Conservation (phyloP, 2,797 vertebrate genomes). For the Xenops minutus region DNA sequence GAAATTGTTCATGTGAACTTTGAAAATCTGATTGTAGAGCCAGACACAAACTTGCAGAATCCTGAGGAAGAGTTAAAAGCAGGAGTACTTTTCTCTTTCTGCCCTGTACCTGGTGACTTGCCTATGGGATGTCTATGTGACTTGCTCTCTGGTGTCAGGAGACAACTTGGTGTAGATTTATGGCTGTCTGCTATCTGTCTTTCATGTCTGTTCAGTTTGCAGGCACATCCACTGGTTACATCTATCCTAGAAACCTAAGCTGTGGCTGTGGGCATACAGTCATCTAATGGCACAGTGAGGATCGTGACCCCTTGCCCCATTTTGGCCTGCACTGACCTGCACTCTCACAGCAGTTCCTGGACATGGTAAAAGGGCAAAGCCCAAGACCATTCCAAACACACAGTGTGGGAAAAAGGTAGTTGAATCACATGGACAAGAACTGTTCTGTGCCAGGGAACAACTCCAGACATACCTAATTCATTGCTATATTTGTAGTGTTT, state of each 20-base stretch:
- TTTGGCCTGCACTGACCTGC: background rate
- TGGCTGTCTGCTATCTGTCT: background rate
- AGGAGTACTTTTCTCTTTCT: background rate
- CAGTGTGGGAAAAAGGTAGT: background rate
- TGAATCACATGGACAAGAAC: background rate
- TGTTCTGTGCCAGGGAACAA: background rate
- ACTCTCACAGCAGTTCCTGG: background rate
- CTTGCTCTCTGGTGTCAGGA: background rate
- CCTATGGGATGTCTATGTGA: background rate
- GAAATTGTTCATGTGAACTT: background rate
- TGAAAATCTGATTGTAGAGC: background rate
- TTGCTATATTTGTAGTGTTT: background rate
- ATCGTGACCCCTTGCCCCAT: background rate
- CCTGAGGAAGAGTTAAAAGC: background rate
- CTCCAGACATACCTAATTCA: background rate
- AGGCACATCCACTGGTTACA: background rate
- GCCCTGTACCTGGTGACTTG: background rate
- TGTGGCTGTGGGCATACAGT: background rate
- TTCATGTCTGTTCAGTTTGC: background rate
- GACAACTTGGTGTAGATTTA: background rate
- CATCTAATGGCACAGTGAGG: background rate
- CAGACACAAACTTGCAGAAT: background rate
- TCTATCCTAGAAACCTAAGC: background rate
- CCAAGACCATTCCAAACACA: background rate
- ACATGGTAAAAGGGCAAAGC: background rate